Evolutionary conservation across 1,140 invertebrate genomes (phyloP).

Genomic region (Cotesia vestalis): DNA sequence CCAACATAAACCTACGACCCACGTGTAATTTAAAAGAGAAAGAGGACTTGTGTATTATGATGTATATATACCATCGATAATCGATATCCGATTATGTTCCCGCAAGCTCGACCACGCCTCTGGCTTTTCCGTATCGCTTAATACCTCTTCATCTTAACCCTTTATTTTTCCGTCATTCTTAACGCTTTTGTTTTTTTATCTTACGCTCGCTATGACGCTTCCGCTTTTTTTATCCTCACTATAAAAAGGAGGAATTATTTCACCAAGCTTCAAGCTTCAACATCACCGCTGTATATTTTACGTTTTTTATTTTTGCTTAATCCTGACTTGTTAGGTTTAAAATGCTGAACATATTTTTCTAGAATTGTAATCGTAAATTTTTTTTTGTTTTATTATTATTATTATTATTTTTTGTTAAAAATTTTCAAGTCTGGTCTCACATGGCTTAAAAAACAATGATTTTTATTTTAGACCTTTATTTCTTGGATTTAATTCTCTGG

Average conservation of each 20-base stretch:
- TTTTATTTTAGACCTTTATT: no score
- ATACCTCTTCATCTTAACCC: constrained; percentile 1
- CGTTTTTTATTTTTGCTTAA: not conserved
- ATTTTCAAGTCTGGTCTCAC: no score
- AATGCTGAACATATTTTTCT: no score
- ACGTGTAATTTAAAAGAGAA: constrained; percentile 37
- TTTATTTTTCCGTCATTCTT: no score
- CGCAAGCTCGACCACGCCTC: constrained; percentile 32
- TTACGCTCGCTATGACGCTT: not conserved
- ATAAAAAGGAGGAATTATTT: not conserved
- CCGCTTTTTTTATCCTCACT: not conserved
- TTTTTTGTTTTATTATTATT: no score
- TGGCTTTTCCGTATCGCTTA: constrained; percentile 29
- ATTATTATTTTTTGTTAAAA: no score
- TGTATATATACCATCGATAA: constrained; percentile 34
- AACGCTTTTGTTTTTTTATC: no score
- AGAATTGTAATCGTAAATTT: no score
- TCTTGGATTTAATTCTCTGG: no score
- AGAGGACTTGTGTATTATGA: not conserved
- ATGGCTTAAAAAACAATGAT: no score
- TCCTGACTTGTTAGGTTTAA: no score
- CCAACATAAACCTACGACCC: constrained; percentile 17
- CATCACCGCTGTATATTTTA: not conserved
- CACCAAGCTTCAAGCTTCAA: not conserved
- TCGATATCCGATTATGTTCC: constrained; percentile 39